These are phyloP conservation scores for Jacana jacana DNA, from an alignment of 2,113 vertebrate species.

Conservation along the genomic window DNA sequence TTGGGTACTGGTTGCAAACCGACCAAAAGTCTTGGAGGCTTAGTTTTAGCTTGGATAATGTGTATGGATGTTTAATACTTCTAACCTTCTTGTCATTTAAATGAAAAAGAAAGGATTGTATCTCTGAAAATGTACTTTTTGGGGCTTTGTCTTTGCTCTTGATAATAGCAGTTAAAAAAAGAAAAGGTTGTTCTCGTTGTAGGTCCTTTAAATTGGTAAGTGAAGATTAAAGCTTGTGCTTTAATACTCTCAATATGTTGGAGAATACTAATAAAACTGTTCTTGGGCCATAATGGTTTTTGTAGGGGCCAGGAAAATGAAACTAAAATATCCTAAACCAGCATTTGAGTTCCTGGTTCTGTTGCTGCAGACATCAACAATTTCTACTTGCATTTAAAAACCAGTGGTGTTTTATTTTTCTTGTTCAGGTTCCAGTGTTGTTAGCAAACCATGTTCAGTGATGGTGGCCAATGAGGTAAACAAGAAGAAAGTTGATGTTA, in stretches of 20 bases:
- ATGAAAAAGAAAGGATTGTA: background rate
- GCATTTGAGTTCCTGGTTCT: background rate
- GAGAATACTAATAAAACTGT: background rate
- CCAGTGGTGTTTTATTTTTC: background rate
- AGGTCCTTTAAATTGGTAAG: background rate
- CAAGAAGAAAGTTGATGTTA: constrained; percentile 91
- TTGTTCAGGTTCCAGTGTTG: constrained; percentile 73
- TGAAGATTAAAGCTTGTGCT: background rate
- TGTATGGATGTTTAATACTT: background rate
- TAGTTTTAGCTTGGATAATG: background rate
- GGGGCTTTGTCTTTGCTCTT: background rate
- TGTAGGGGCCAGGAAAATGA: background rate
- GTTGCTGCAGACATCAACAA: too few relatives aligned
- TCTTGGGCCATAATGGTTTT: background rate
- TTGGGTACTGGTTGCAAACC: background rate
- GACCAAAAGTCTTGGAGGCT: background rate
- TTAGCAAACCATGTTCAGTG: constrained; percentile 78
- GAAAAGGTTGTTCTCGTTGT: background rate
- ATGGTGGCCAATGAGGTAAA: constrained; percentile 73
- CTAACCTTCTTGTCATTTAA: background rate
- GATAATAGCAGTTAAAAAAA: background rate
- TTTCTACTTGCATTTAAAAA: too few relatives aligned
- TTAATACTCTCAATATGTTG: background rate
- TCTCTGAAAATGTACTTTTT: background rate
- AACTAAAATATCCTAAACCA: background rate